Percentiles rank a stretch among this genome's conserved stretches.
phyloP scores from a whole-genome alignment of 2,797 vertebrate species.

The Limosa lapponica region DNA sequence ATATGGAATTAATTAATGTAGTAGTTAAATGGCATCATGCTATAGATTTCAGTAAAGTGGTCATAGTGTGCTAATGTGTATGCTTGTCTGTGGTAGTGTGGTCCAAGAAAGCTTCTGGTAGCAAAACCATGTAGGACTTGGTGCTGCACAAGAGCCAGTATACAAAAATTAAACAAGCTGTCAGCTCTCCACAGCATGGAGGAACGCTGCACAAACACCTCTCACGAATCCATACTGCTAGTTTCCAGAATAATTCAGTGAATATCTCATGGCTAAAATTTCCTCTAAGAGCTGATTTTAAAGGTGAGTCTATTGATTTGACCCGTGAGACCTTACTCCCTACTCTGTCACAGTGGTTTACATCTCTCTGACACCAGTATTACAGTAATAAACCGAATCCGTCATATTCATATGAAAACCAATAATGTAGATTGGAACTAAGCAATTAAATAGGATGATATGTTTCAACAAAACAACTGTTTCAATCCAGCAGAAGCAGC shows the following conservation, averaged over 20 bases:
- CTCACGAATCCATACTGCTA: neutral
- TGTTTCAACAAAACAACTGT: slow-evolving; percentile 50
- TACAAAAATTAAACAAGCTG: neutral
- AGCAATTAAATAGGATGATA: slow-evolving; percentile 55
- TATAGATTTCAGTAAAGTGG: neutral
- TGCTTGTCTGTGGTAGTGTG: neutral
- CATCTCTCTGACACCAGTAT: neutral
- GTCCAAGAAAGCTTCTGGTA: neutral
- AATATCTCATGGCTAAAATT: neutral
- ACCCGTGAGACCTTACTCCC: neutral
- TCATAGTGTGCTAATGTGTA: neutral
- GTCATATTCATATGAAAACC: neutral
- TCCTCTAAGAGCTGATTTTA: neutral
- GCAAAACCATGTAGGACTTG: neutral
- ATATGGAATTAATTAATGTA: neutral
- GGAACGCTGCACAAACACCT: neutral
- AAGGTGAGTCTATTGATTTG: neutral
- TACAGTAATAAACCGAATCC: neutral
- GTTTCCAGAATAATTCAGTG: neutral
- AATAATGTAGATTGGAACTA: slow-evolving; percentile 29
- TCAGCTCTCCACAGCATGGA: neutral
- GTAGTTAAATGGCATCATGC: neutral
- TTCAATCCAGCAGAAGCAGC: slow-evolving; percentile 57
- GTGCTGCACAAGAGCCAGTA: accelerated
- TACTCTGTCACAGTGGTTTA: neutral